Conservation (phyloP, 1,140 invertebrate genomes). For the Hylaeus anthracinus region DNA sequence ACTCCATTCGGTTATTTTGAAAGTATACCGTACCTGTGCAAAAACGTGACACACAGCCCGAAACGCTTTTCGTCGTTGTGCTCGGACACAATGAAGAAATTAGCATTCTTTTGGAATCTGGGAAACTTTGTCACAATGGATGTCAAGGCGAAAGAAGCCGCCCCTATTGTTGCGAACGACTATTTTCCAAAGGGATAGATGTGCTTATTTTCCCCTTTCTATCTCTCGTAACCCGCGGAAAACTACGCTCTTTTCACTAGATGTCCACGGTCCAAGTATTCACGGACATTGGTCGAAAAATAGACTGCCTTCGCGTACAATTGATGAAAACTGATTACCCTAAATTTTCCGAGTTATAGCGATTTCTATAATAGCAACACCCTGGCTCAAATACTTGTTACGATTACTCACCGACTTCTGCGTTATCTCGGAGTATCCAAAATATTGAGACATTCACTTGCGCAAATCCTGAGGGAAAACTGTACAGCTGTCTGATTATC, state of each 20-base stretch:
- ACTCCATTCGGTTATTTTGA: too few relatives aligned
- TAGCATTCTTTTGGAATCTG: slow-evolving; percentile 6
- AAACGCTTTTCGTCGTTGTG: neutral
- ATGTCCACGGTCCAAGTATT: too few relatives aligned
- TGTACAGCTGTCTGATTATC: neutral
- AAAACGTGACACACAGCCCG: neutral
- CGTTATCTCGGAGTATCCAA: neutral
- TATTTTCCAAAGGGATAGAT: neutral
- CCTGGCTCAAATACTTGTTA: too few relatives aligned
- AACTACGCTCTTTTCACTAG: neutral
- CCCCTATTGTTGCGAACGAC: neutral
- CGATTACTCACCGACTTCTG: neutral
- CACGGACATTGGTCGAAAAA: too few relatives aligned
- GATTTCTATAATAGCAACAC: too few relatives aligned
- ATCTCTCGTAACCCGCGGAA: neutral
- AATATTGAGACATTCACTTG: slow-evolving; percentile 20
- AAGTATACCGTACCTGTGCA: too few relatives aligned
- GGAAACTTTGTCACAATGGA: slow-evolving; percentile 2
- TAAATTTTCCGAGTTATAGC: too few relatives aligned
- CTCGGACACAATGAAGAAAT: slow-evolving; percentile 1
- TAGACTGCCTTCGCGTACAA: too few relatives aligned
- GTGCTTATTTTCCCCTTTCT: neutral
- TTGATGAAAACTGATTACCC: too few relatives aligned
- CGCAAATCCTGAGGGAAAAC: neutral
- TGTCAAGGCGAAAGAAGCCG: slow-evolving; percentile 3